These are phyloP conservation scores for Brassicogethes aeneus DNA, from an alignment of 2,888 invertebrate genomes.

Conservation along the genomic window DNA sequence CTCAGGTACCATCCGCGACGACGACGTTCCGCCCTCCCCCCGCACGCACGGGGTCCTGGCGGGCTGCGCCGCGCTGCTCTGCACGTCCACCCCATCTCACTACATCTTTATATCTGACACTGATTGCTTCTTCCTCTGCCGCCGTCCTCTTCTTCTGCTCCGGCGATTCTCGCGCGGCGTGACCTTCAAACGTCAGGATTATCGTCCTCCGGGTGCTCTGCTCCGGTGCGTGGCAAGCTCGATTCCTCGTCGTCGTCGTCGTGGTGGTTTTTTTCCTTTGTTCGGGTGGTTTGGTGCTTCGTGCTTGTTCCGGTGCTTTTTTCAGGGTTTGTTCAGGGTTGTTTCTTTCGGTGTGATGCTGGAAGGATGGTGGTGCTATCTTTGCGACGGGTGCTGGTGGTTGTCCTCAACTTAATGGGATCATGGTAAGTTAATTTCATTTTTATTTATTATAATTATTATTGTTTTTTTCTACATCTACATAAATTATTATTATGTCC, in stretches of 20 bases:
- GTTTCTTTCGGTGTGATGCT: conserved; percentile 14
- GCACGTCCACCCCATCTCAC: conserved; percentile 11
- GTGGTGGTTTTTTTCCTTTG: neutral
- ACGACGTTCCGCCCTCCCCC: conserved; percentile 4
- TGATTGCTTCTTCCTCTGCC: neutral
- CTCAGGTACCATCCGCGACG: neutral
- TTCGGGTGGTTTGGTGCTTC: neutral
- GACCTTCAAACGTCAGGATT: neutral
- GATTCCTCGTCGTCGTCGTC: conserved; percentile 15
- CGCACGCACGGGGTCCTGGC: conserved; percentile 7
- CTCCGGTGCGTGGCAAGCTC: conserved; percentile 13
- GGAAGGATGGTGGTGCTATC: conserved; percentile 17
- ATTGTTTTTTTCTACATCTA: too few species aligned
- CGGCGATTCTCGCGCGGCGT: neutral
- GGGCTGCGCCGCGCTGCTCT: conserved; percentile 9
- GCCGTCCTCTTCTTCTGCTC: neutral
- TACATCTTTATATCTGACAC: neutral
- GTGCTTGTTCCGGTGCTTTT: neutral
- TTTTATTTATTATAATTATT: neutral
- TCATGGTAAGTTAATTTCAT: conserved; percentile 21
- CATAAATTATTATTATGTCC: too few species aligned
- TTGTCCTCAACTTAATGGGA: conserved; percentile 13
- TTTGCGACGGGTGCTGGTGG: conserved; percentile 16
- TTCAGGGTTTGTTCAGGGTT: too few species aligned
- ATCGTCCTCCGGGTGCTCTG: neutral